These are phyloP conservation scores for Montipora capitata DNA, from an alignment of 92 coral and sea anemone species.

Conservation along the genomic window DNA sequence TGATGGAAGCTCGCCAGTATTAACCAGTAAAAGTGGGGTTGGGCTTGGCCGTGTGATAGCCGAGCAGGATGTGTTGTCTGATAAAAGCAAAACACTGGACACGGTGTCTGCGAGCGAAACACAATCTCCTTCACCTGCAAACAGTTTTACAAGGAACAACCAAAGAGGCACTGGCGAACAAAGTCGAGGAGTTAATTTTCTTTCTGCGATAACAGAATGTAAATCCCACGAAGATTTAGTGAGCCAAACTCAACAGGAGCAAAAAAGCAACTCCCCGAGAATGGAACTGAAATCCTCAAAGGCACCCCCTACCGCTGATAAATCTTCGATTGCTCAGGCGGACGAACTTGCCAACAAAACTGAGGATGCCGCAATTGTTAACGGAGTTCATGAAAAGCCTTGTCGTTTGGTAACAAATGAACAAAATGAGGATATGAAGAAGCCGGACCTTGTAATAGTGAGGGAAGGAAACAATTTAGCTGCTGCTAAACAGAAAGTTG, in stretches of 20 bases:
- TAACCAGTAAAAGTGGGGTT: not conserved
- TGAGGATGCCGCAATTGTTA: not conserved
- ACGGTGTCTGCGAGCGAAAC: not conserved
- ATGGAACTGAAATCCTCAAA: not conserved
- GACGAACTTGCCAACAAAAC: not conserved
- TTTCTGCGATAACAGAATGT: not conserved
- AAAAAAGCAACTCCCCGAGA: not conserved
- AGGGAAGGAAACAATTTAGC: conserved; percentile 5
- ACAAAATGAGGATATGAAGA: not conserved
- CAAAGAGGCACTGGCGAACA: not conserved
- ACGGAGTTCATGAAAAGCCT: conserved; percentile 20
- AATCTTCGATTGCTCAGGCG: not conserved
- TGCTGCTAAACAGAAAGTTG: conserved; percentile 13
- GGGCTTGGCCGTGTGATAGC: not conserved
- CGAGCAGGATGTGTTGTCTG: not conserved
- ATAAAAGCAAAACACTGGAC: not conserved
- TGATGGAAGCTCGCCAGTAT: not conserved
- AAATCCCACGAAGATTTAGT: conserved; percentile 30
- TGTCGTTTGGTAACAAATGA: not conserved
- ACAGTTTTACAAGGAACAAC: not conserved
- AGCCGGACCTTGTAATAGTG: conserved; percentile 27
- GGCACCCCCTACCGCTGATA: not conserved
- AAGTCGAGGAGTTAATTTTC: not conserved
- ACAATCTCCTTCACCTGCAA: not conserved
- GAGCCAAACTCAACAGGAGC: conserved; percentile 4